Conservation (phyloP, 2,888 invertebrate species). For the Erebia ligea region DNA sequence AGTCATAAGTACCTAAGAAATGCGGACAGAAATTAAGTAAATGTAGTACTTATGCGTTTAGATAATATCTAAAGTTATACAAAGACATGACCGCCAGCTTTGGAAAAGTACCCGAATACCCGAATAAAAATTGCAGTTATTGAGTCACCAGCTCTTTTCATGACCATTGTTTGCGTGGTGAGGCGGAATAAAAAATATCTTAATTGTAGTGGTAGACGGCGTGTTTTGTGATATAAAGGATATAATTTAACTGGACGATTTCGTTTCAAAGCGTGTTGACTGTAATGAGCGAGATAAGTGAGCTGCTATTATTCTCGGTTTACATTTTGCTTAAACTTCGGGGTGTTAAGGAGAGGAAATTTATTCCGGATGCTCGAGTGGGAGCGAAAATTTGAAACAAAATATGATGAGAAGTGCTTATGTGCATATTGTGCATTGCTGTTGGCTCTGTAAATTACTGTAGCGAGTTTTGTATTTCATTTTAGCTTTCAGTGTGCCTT, state of each 20-base stretch:
- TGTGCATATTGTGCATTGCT: slow-evolving; percentile 5
- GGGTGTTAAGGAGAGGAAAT: slow-evolving; percentile 26
- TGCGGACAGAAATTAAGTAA: too few relatives aligned
- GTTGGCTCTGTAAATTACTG: slow-evolving; percentile 5
- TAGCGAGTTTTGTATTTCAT: background rate
- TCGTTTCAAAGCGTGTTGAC: slow-evolving; percentile 71
- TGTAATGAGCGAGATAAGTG: slow-evolving; percentile 71
- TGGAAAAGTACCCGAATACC: too few relatives aligned
- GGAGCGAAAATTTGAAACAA: slow-evolving; percentile 16
- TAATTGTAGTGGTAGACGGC: slow-evolving; percentile 69
- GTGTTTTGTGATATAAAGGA: slow-evolving; percentile 74
- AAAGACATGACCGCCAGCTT: too few relatives aligned
- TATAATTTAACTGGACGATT: slow-evolving; percentile 75
- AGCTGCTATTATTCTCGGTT: slow-evolving; percentile 35
- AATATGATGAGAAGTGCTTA: slow-evolving; percentile 9
- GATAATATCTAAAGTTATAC: too few relatives aligned
- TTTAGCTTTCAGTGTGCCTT: background rate
- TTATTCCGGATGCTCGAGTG: slow-evolving; percentile 24
- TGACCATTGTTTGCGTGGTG: slow-evolving; percentile 65
- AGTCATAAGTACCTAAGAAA: too few relatives aligned
- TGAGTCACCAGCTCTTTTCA: slow-evolving; percentile 10
- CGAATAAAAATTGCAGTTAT: background rate
- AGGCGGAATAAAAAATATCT: slow-evolving; percentile 75
- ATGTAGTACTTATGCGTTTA: too few relatives aligned
- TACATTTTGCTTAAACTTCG: slow-evolving; percentile 29